Base-by-base conservation (phyloP, 2,888 invertebrate genomes). In the Marasmarcha lunaedactyla region DNA sequence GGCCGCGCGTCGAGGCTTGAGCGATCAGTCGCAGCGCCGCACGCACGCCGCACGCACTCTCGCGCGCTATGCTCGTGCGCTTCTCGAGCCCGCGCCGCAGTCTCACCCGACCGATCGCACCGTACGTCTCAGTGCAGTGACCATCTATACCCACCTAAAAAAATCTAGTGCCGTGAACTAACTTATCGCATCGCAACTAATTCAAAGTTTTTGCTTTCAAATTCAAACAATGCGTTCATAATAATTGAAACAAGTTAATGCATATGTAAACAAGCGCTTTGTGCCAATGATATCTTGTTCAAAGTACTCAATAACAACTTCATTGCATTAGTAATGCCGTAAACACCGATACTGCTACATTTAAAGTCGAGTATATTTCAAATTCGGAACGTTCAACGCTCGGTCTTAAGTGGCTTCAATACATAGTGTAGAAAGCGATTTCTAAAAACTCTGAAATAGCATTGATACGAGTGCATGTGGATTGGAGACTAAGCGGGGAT, bases 1-100 rank as follows among this genome's bases (percentile, higher is more conserved):
- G 52, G 74, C 71, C 74, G 77, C 73, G 78, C 74, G 79, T 71
- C 73, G 67, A 70, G 67, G 65, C 60, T 49, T 55, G 67, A 66
- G 63, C 68, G 61, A 48, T 57, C 65, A 78, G 79, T 78, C 71
- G 69, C 73, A 71, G 79, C 81, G 83, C 81, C 81, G 83, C 81
- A 83, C 83, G 81, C 81, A 78, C 83, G 63, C 83, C 81, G 81
- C 76, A 81, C 83, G 83, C 83, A 83, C 81, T 78, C 81, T 79
- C 81, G 81, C 78, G 78, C 78, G 77, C 78, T 20, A 20, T 20
- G 71, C 63, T 64, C 47, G 42, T 45, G 42, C 48, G 50, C 54
- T 47, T 48, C 48, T 51, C 54, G 52, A 49, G 54, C 52, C 53
- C 52, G 20, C 20, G 20, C 20, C 20, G 3, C 20, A 20, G 41